Evolutionary conservation across 53 echinoderm and acorn worm species (phyloP).

Genomic region (Temnopleurus reevesii): DNA sequence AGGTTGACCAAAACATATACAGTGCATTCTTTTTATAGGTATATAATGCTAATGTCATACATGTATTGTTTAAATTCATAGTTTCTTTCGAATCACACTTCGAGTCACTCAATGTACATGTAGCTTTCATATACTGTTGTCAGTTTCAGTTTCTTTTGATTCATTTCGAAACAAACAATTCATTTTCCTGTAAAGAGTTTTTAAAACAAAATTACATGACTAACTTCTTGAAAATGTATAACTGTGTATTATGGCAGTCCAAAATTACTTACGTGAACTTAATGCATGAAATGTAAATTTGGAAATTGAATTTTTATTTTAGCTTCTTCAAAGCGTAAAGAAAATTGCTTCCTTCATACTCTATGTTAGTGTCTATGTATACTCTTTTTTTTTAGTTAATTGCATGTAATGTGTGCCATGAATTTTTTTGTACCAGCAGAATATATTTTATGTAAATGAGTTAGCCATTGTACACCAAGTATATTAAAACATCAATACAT

Average conservation of each 20-base stretch:
- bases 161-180: not conserved
- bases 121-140: too few species aligned
- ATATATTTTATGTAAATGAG: not conserved
- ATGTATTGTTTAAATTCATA: not conserved
- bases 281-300: too few species aligned
- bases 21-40: too few species aligned
- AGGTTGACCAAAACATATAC: not conserved
- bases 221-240: not conserved
- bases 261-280: not conserved
- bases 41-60: too few species aligned
- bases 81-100: too few species aligned
- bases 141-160: constrained; percentile 9
- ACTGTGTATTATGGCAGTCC: too few species aligned
- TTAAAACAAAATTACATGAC: not conserved
- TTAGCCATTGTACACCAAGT: too few species aligned
- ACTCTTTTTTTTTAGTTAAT: not conserved
- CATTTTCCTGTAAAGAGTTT: not conserved
- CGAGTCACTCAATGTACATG: too few species aligned
- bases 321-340: not conserved
- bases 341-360: not conserved
- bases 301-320: too few species aligned
- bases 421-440: not conserved
- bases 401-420: not conserved
- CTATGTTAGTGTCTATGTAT: not conserved
- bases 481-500: not conserved